Percentiles rank a stretch among this genome's conserved stretches.
Conservation (phyloP, 2,888 invertebrate species). For the Nasonovia ribisnigri region DNA sequence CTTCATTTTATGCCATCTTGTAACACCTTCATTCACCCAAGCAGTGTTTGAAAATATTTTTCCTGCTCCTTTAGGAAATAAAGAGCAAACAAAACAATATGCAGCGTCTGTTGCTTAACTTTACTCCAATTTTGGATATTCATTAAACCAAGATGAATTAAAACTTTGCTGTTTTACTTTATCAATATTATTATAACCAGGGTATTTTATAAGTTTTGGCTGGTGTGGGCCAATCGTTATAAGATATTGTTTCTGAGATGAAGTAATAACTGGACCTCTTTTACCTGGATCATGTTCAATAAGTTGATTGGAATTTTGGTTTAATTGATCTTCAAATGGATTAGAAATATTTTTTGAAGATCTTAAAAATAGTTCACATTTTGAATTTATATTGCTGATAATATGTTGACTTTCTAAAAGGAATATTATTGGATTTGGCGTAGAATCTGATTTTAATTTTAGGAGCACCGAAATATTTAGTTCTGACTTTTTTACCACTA, state of each 20-base stretch:
- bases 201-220: constrained; percentile 4
- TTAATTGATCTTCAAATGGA: background rate
- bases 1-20: background rate
- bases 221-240: background rate
- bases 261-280: constrained; percentile 9
- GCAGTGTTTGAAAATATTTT: background rate
- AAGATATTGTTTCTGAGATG: background rate
- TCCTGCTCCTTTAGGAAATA: background rate
- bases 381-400: background rate
- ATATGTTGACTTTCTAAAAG: constrained; percentile 9
- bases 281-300: constrained; percentile 12
- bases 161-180: constrained; percentile 8
- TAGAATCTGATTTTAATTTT: constrained; percentile 1
- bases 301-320: background rate
- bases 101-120: background rate
- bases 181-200: background rate
- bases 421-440: background rate
- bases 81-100: constrained; percentile 7
- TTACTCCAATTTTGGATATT: constrained; percentile 9
- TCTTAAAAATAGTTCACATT: background rate
- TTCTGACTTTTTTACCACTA: too few relatives aligned
- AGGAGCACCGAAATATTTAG: too few relatives aligned
- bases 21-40: background rate
- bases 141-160: background rate
- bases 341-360: background rate